phyloP scores from a whole-genome alignment of 1,140 invertebrate genomes.

The Hylaeus volcanicus region DNA sequence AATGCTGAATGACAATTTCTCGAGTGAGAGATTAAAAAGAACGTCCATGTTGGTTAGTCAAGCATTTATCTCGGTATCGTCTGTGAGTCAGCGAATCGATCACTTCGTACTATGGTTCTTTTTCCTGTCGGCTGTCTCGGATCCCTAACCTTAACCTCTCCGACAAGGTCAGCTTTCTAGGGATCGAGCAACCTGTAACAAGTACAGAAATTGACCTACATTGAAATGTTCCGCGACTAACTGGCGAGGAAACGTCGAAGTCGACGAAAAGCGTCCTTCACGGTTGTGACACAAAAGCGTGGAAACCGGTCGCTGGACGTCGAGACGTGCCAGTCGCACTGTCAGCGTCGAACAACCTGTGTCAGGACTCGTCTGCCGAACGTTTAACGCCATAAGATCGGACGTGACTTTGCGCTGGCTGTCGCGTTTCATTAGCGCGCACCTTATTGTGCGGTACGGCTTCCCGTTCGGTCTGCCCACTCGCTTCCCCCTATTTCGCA shows the following conservation, averaged over 20 bases:
- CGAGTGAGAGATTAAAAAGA: no score
- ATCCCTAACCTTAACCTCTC: no score
- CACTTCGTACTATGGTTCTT: no score
- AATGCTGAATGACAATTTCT: no score
- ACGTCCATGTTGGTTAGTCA: no score
- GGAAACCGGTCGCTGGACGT: slow-evolving; percentile 47
- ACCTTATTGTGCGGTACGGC: slow-evolving; percentile 54
- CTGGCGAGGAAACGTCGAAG: not conserved
- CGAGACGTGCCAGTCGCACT: slow-evolving; percentile 34
- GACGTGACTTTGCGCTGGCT: slow-evolving; percentile 58
- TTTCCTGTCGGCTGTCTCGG: no score
- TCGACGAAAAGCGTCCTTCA: not conserved
- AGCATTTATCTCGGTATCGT: no score
- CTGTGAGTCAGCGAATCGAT: no score
- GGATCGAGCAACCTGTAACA: no score
- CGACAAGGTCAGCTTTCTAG: no score
- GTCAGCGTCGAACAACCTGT: slow-evolving; percentile 54
- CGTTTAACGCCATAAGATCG: slow-evolving; percentile 48
- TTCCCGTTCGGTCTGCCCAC: slow-evolving; percentile 52
- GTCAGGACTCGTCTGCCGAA: slow-evolving; percentile 29
- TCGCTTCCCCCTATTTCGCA: slow-evolving; percentile 41
- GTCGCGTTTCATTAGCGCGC: slow-evolving; percentile 69
- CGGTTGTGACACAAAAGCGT: slow-evolving; percentile 14
- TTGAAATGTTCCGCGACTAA: not conserved
- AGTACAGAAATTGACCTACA: no score